Evolutionary conservation across 2,888 invertebrate species (phyloP), one percentile per base, ranked within the genome.

Genomic region (Drosophila phalerata): DNA sequence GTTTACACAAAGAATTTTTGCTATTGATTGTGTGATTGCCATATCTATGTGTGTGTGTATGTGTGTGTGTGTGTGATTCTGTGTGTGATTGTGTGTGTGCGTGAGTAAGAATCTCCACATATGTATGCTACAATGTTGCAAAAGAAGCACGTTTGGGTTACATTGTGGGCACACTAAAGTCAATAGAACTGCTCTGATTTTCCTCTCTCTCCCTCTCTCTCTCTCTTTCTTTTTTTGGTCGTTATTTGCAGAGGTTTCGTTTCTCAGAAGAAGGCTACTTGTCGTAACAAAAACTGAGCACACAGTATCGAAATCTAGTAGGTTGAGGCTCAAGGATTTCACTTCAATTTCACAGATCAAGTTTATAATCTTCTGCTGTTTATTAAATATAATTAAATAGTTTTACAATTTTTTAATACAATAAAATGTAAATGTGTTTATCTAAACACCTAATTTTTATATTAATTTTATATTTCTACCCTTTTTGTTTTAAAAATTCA

Each of bases 1-100:
- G 88, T 86, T 88, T 86, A 78, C 84, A 53, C 71, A 81, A 76
- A 79, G 79, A 81, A 71, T 86, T 77, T 85, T 66, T 69, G 45
- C 81, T 69, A 80, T 86, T 88, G 84, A 83, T 86, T 84, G 79
- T 86, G 58, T 58, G 79, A 65, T 69, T 79, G 69, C 57, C 42
- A 25, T 88, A 69, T 83, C 52, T 55, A 34, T 70, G 32, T 25
- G 32, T 57, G n/a, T 32, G 64, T 53, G 32, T 15, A 10, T 25
- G 15, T 25, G 15, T 60, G 42, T 62, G 17, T 17, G 49, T 42
- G 28, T 52, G 30, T 34, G 30, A 37, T 17, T 68, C 17, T 32
- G 22, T 3, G 43, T 43, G 8, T 17, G 49, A 22, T n/a, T 32
- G 5, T 10, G n/a, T n/a, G n/a, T 32, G 22, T 3, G 43, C 25